phyloP scores from a whole-genome alignment of 2,888 invertebrate genomes.

The Petrophora chlorosata region DNA sequence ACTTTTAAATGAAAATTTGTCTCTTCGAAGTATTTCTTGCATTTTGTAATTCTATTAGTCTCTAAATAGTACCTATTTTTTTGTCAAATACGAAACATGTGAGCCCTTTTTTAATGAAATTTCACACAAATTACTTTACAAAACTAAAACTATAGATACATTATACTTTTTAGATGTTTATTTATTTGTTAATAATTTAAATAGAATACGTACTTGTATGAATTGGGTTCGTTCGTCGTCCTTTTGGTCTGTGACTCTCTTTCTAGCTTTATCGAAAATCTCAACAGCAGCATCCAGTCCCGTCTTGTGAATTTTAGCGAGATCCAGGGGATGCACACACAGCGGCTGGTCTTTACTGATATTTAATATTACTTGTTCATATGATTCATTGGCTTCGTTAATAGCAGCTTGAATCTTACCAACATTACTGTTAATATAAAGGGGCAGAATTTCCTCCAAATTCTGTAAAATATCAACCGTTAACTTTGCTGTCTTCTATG shows the following conservation, averaged over 20 bases:
- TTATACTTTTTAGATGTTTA: too few relatives aligned
- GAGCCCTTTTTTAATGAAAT: too few relatives aligned
- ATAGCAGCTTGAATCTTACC: slow-evolving; percentile 6
- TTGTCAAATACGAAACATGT: too few relatives aligned
- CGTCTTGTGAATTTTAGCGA: background rate
- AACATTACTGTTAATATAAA: slow-evolving; percentile 8
- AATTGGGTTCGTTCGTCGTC: slow-evolving; percentile 17
- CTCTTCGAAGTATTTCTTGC: too few relatives aligned
- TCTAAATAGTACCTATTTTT: too few relatives aligned
- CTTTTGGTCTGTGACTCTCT: slow-evolving; percentile 12
- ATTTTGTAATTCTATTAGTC: too few relatives aligned
- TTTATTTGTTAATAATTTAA: background rate
- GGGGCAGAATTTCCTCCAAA: slow-evolving; percentile 4
- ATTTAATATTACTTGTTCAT: slow-evolving; percentile 3
- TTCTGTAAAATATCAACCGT: slow-evolving; percentile 4
- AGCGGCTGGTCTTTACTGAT: slow-evolving; percentile 2
- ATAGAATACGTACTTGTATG: background rate
- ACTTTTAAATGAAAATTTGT: too few relatives aligned
- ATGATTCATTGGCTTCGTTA: slow-evolving; percentile 4
- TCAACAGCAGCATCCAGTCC: slow-evolving; percentile 4
- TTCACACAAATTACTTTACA: too few relatives aligned
- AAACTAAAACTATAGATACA: too few relatives aligned
- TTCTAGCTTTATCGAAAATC: slow-evolving; percentile 15
- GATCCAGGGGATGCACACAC: slow-evolving; percentile 12
- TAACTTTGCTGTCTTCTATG: background rate